These are phyloP conservation scores for Drosophila macrospina DNA, from an alignment of 2,888 invertebrate genomes.

Conservation along the genomic window DNA sequence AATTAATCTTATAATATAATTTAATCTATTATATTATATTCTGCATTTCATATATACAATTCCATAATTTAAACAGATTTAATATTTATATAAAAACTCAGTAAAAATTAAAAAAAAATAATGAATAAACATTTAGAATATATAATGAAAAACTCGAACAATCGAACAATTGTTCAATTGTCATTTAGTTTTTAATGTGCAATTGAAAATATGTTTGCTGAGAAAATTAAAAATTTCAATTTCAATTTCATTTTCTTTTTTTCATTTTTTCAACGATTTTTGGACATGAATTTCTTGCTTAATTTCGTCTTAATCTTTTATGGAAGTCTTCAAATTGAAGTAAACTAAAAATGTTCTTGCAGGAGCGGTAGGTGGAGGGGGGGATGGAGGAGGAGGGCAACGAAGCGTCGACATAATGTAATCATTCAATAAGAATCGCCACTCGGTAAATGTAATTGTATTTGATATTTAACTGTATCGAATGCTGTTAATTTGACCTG, in stretches of 20 bases:
- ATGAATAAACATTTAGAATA: no score
- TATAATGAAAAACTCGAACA: no score
- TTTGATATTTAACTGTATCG: constrained; percentile 15
- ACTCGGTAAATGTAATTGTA: constrained; percentile 2
- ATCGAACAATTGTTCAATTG: neutral
- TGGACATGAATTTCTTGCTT: no score
- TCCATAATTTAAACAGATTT: no score
- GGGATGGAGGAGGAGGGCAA: no score
- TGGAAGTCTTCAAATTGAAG: neutral
- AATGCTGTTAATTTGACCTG: constrained; percentile 18
- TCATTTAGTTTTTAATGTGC: neutral
- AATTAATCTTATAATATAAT: no score
- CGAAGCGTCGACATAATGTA: neutral
- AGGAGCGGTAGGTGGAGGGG: no score
- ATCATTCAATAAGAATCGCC: constrained; percentile 7
- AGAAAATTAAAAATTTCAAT: neutral
- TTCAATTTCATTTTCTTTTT: neutral
- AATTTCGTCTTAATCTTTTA: neutral
- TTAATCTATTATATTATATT: no score
- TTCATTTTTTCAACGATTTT: no score
- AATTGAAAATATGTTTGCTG: neutral
- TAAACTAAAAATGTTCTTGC: neutral
- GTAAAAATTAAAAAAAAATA: no score
- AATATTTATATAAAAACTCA: no score
- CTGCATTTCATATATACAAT: no score